Evolutionary conservation across 2,113 vertebrate species (phyloP), one percentile per base, ranked within the genome.

Genomic region (Electrona antarctica): DNA sequence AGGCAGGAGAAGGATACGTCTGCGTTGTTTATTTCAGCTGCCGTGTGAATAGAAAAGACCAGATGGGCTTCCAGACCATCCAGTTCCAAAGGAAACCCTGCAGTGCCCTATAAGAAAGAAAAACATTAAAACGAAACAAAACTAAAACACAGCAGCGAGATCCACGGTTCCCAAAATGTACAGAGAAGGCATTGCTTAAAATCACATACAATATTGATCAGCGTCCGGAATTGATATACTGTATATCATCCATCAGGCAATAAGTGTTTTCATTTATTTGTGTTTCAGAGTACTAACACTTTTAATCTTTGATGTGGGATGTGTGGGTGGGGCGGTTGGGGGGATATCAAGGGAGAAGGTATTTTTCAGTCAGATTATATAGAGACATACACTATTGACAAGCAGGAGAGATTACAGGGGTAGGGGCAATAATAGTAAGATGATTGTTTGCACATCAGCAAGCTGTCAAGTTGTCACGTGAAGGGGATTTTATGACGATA

Each of bases 211-310:
- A 77, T 83, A 76, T 61, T 66, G 58, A 55, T 51, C 51, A 41
- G 79, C 72, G 64, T 68, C 50, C 67, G 68, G 80, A 88, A 81
- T 78, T 64, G 69, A 80, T 79, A 84, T 77, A 71, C 60, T 74
- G 64, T 81, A 85, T 79, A 77, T 79, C 84, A 89, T 85, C 82
- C 78, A 91, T 91, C 84, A 82, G 91, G 92, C 92, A 93, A 94
- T 92, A 92, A 89, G 78, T 82, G 69, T 82, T 76, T 45, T 45
- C 4, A 85, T 89, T 87, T 87, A 68, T 87, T 90, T 90, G 82
- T 86, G 77, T 90, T 90, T 88, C 69, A 83, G 56, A 87, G 64
- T 92, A 88, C 83, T 84, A 83, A 87, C 81, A 90, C 68, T 78
- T 83, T 79, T 69, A 72, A 84, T 77, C 71, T 84, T 73, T 62